Conservation (phyloP, 2,888 invertebrate genomes). For the Thymelicus acteon region DNA sequence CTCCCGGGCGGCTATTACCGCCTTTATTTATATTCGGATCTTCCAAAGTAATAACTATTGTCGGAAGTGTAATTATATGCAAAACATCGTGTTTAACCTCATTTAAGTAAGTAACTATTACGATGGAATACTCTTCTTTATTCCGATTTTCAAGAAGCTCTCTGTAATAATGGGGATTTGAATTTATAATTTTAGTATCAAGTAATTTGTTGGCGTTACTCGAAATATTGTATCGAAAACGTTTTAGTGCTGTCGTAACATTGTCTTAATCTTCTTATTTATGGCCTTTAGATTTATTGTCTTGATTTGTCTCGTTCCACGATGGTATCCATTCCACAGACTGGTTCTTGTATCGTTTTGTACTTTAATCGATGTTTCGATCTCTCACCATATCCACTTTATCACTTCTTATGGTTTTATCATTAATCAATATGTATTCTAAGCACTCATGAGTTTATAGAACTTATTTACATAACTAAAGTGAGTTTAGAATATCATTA, state of each 20-base stretch:
- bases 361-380: conserved; percentile 9
- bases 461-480: conserved; percentile 11
- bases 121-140: conserved; percentile 1
- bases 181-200: conserved; percentile 17
- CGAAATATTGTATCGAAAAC: conserved; percentile 22
- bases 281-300: conserved; percentile 38
- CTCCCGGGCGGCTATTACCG: conserved; percentile 31
- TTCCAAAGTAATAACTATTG: conserved; percentile 29
- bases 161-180: background rate
- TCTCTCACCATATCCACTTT: conserved; percentile 9
- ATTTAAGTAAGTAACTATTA: conserved; percentile 25
- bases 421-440: conserved; percentile 28
- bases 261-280: conserved; percentile 36
- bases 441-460: conserved; percentile 25
- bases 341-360: conserved; percentile 30
- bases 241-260: conserved; percentile 34
- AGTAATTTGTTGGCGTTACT: conserved; percentile 21
- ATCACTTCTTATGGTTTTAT: conserved; percentile 26
- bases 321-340: conserved; percentile 32
- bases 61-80: conserved; percentile 34
- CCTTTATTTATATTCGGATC: conserved; percentile 33
- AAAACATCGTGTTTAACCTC: conserved; percentile 33
- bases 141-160: conserved; percentile 10
- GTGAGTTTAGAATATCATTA: conserved; percentile 19
- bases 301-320: conserved; percentile 22